Base-by-base conservation (phyloP, 2,888 invertebrate species). In the Branchipolynoe longqiensis region DNA sequence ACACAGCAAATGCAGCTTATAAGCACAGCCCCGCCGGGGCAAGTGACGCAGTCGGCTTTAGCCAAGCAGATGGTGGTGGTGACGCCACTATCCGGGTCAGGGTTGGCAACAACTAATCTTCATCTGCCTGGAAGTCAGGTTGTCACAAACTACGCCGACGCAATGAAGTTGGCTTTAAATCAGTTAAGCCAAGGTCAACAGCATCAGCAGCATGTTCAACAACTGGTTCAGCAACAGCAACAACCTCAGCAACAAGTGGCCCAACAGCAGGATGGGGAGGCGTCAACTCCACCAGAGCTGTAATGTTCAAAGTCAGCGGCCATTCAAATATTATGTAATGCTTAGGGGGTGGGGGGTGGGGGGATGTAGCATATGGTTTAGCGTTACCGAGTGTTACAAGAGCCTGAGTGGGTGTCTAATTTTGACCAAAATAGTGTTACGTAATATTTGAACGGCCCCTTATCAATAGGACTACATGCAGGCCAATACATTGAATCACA, bases 31-130 rank as follows among this genome's bases (percentile, higher is more conserved):
- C 41, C 54, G 48, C 41, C 25, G 25, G 28, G 28, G 4, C 48
- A 54, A n/a, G 28, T 22, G 1, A 28, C 25, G 33, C 78, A 25
- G 48, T 14, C 25, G 8, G 3, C 40, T 40, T 3, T 25, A 28
- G 40, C 8, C 38, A 78, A 78, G 48, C 78, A 41, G 28, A 78
- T 78, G 78, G 22, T 78, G 54, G 78, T 78, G 48, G 25, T 78
- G 6, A 78, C 78, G 1, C 78, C 78, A 6, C 14, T 78, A 6
- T 14, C 78, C 0, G 48, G 48, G 1, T 12, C 41, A 0, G 18
- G 48, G 6, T 33, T 54, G 1, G 54, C 28, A 0, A 28, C 31
- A 48, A 48, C 41, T 14, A 78, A 41, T 28, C 41, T 54, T 48
- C 48, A 69, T 18, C 14, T 69, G 18, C 36, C 1, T 28, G 33